Percentiles rank a stretch among this genome's conserved stretches.
These are phyloP conservation scores for Rhinella marina DNA, from an alignment of 2,797 vertebrate genomes.

Conservation along the genomic window DNA sequence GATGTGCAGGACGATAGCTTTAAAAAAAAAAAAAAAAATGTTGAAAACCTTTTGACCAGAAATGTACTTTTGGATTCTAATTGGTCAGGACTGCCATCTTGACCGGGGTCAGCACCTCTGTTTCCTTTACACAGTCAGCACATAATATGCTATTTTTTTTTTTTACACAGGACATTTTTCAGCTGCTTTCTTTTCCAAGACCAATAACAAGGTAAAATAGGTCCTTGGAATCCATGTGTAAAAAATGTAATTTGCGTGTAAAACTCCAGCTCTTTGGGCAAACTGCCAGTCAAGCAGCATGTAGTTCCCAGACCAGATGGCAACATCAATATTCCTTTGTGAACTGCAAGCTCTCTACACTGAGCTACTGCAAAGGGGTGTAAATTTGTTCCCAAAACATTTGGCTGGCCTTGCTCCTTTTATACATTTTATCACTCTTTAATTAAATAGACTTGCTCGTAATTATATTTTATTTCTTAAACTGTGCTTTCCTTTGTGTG, in stretches of 20 bases:
- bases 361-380: slow-evolving; percentile 42
- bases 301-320: slow-evolving; percentile 56
- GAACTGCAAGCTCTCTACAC: slow-evolving; percentile 30
- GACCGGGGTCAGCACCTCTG: slow-evolving; percentile 24
- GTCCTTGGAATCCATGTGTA: slow-evolving; percentile 56
- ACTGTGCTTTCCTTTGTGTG: slow-evolving; percentile 35
- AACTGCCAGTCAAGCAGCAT: slow-evolving; percentile 57
- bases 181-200: slow-evolving; percentile 37
- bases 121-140: slow-evolving; percentile 10
- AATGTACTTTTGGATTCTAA: not conserved
- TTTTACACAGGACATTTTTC: slow-evolving; percentile 26
- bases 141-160: slow-evolving; percentile 36
- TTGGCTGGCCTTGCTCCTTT: slow-evolving; percentile 51
- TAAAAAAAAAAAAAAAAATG: not conserved
- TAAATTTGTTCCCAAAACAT: slow-evolving; percentile 50
- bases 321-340: slow-evolving; percentile 60
- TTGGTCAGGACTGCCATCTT: not conserved
- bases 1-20: slow-evolving; percentile 13
- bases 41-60: slow-evolving; percentile 9
- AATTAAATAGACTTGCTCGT: slow-evolving; percentile 57
- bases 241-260: slow-evolving; percentile 53
- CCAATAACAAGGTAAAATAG: slow-evolving; percentile 54
- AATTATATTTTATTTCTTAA: slow-evolving; percentile 52
- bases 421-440: slow-evolving; percentile 53
- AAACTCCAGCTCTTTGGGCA: not conserved